Base-by-base conservation (phyloP, 2,113 vertebrate genomes). In the Probosciger aterrimus region DNA sequence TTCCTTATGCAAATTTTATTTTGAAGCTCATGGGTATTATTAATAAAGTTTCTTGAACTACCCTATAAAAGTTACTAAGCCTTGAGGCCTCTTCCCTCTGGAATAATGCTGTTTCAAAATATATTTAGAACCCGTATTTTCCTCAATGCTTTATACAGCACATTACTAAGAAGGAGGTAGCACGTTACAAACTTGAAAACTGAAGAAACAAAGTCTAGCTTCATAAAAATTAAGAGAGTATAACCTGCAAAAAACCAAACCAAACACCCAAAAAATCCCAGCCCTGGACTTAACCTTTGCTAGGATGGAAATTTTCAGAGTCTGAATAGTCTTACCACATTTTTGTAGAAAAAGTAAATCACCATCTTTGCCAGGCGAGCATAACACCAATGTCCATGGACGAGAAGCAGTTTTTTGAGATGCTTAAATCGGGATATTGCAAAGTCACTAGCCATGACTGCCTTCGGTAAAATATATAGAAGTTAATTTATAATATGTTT, bases 301-400 rank as follows among this genome's bases (percentile, higher is more conserved):
- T 59, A 46, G 55, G 33, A 30, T n/a, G 8, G 78, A 70, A 67
- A 47, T 1, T 18, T 57, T 11, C 12, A 41, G 43, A 27, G 53
- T 75, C 62, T 55, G 63, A 78, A 53, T 74, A 13, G 31, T 88
- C 98, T 98, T 95, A 99, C 99, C 98, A 99, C 99, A 14, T 99
- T 99, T 98, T 99, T 99, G 89, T 99, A 99, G 97, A 99, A 99
- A 97, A 99, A 99, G 90, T 99, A 99, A 85, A 99, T 98, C 92
- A 99, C 98, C 99, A 99, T 99, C 94, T 98, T 99, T 78, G 99
- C 98, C 93, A 99, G 95, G 33, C 99, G 98, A 4, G 97, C 94
- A 81, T 99, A 98, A 96, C 99, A 99, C 99, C 99, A 99, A 76
- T 99, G 99, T 35, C 99, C 99, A 0, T 99, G 99, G 77, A 99